Conservation (phyloP, 2,113 vertebrate genomes). For the Nothocercus nigrocapillus region DNA sequence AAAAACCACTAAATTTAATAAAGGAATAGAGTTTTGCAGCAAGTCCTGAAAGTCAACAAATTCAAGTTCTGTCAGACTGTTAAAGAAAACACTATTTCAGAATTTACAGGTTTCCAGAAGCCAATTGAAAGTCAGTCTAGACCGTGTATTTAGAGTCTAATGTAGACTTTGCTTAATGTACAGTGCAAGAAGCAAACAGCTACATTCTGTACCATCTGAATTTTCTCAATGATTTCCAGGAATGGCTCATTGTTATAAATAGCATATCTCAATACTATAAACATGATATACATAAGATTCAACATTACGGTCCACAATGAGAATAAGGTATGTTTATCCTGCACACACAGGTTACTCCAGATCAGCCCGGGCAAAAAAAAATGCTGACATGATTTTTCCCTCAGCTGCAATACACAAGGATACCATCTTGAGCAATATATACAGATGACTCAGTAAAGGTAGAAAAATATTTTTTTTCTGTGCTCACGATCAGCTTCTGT, state of each 20-base stretch:
- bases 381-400: not conserved
- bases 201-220: not conserved
- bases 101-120: not conserved
- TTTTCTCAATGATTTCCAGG: not conserved
- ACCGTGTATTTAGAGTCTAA: not conserved
- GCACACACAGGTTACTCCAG: not conserved
- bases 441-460: not conserved
- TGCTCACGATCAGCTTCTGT: not conserved
- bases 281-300: not conserved
- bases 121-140: not conserved
- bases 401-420: not conserved
- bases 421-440: not conserved
- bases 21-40: not conserved
- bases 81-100: not conserved
- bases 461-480: not conserved
- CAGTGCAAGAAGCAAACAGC: not conserved
- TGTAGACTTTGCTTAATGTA: fast-evolving
- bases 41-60: not conserved
- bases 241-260: not conserved
- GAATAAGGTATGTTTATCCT: not conserved
- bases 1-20: not conserved
- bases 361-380: not conserved
- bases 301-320: not conserved
- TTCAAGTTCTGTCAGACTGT: not conserved
- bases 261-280: not conserved